Percentiles rank a stretch among this genome's conserved stretches.
These are phyloP conservation scores for Griposia aprilina DNA, from an alignment of 2,888 invertebrate genomes.

Conservation along the genomic window DNA sequence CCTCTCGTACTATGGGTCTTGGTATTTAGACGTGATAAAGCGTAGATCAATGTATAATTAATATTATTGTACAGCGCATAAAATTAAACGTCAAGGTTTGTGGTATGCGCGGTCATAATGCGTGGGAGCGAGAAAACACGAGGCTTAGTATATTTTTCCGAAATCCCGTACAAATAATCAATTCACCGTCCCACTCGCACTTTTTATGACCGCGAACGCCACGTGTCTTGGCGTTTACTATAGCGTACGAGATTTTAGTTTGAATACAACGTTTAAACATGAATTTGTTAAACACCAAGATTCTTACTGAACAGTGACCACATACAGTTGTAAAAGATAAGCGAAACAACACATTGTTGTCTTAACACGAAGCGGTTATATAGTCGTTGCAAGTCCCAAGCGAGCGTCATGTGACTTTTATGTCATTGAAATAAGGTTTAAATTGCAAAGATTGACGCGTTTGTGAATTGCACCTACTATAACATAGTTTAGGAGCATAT, in stretches of 20 bases:
- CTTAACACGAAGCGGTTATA: conserved; percentile 11
- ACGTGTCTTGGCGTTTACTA: neutral
- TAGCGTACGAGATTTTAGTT: conserved; percentile 18
- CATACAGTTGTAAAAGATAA: conserved; percentile 6
- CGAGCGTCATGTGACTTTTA: neutral
- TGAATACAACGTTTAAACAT: conserved; percentile 43
- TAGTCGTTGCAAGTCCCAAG: conserved; percentile 5
- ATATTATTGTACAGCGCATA: conserved; percentile 40
- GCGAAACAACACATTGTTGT: conserved; percentile 21
- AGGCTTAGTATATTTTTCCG: neutral
- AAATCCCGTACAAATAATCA: neutral
- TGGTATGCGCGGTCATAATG: conserved; percentile 12
- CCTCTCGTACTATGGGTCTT: conserved; percentile 10
- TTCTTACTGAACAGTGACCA: conserved; percentile 38
- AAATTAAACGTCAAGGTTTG: neutral
- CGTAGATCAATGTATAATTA: conserved; percentile 19
- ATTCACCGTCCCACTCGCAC: conserved; percentile 18
- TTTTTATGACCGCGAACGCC: neutral
- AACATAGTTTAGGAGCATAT: conserved; percentile 9
- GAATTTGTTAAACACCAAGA: conserved; percentile 27
- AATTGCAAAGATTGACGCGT: conserved; percentile 10
- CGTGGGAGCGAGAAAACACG: conserved; percentile 16
- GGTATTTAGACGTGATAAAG: conserved; percentile 21
- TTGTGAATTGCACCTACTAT: conserved; percentile 2
- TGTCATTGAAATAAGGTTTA: conserved; percentile 10